phyloP scores from a whole-genome alignment of 2,797 vertebrate genomes.

The Muscicapa striata region DNA sequence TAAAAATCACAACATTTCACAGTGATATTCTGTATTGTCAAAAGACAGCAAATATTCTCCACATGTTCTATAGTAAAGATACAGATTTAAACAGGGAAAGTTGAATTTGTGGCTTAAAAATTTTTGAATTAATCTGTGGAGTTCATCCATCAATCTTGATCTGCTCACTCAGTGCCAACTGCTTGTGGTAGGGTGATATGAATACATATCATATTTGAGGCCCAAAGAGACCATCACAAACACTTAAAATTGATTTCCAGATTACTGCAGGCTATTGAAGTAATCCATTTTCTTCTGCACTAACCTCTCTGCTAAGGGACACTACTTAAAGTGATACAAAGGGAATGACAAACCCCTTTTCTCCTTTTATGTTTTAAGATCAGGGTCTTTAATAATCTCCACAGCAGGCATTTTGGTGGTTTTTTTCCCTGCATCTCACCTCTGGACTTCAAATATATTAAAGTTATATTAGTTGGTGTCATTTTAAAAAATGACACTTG shows the following conservation, averaged over 20 bases:
- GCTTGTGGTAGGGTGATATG: background rate
- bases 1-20: background rate
- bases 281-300: background rate
- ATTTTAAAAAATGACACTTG: background rate
- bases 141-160: background rate
- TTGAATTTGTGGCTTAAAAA: background rate
- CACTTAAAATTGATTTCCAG: background rate
- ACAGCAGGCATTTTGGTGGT: background rate
- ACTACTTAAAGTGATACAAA: background rate
- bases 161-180: background rate
- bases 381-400: background rate
- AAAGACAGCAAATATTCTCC: background rate
- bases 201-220: background rate
- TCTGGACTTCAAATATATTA: background rate
- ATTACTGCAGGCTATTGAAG: background rate
- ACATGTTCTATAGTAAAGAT: background rate
- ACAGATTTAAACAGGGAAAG: background rate
- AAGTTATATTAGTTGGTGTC: background rate
- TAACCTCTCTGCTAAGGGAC: background rate
- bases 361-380: background rate
- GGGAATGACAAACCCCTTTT: background rate
- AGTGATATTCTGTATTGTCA: background rate
- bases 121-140: background rate
- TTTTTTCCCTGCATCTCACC: background rate
- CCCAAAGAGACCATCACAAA: background rate